phyloP scores from a whole-genome alignment of 2,113 vertebrate species.

The Poicephalus gulielmi region DNA sequence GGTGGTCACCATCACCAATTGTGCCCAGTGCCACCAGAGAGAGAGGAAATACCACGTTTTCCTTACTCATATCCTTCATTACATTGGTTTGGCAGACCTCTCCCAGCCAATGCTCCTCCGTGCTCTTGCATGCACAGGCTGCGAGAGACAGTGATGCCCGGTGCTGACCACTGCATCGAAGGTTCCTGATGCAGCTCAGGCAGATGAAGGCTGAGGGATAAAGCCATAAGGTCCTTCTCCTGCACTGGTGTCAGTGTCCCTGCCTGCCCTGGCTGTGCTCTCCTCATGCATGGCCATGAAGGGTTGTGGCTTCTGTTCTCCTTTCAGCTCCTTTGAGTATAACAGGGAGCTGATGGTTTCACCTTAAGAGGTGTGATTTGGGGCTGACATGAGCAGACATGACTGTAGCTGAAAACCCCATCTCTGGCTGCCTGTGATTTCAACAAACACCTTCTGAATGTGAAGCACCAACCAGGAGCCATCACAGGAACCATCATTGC shows the following conservation, averaged over 20 bases:
- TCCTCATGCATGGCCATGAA: rapidly evolving
- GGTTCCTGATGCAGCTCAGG: background rate
- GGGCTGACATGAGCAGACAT: background rate
- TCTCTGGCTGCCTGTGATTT: rapidly evolving
- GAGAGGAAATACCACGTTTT: background rate
- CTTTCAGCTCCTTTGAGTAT: background rate
- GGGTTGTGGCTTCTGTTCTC: background rate
- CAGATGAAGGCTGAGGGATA: background rate
- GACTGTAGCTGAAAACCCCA: background rate
- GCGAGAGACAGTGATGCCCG: background rate
- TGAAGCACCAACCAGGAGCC: rapidly evolving
- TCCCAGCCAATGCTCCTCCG: background rate
- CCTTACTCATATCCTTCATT: background rate
- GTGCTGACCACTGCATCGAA: too few relatives aligned
- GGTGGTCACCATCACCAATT: rapidly evolving
- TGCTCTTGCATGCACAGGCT: rapidly evolving
- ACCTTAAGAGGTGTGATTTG: rapidly evolving
- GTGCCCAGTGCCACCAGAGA: background rate
- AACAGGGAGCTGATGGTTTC: rapidly evolving
- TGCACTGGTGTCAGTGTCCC: too few relatives aligned
- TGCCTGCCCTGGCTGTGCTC: background rate
- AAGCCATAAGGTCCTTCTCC: background rate
- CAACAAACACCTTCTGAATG: rapidly evolving
- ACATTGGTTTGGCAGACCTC: background rate
- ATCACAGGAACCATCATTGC: background rate